A percentile compares a stretch with the other conserved stretches of the same genome.
Evolutionary conservation across 2,888 invertebrate species (phyloP).

Genomic region (Sepioteuthis lessoniana): DNA sequence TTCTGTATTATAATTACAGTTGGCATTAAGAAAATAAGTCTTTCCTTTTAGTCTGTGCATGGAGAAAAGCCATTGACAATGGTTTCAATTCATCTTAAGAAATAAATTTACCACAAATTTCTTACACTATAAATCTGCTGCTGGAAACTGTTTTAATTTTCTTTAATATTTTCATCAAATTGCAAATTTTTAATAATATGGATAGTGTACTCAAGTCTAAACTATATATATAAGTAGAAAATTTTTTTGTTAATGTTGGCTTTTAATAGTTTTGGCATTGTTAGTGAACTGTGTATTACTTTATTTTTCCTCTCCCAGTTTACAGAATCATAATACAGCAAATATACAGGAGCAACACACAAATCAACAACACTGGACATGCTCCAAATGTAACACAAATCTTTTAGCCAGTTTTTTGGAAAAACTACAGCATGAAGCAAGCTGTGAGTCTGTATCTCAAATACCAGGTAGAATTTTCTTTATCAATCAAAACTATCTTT

Average conservation of each 20-base stretch:
- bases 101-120: too few relatives aligned
- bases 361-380: slow-evolving; percentile 82
- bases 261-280: too few relatives aligned
- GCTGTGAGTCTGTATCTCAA: slow-evolving; percentile 72
- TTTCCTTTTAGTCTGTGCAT: too few relatives aligned
- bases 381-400: slow-evolving; percentile 82
- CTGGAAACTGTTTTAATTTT: too few relatives aligned
- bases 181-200: not conserved
- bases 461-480: not conserved
- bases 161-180: not conserved
- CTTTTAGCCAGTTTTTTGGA: slow-evolving; percentile 82
- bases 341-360: slow-evolving; percentile 69
- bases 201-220: not conserved
- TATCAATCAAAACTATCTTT: not conserved
- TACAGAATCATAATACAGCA: slow-evolving; percentile 64
- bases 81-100: too few relatives aligned
- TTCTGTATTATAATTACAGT: too few relatives aligned
- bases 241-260: not conserved
- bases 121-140: too few relatives aligned
- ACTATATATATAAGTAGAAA: not conserved
- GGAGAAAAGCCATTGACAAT: too few relatives aligned
- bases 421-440: slow-evolving; percentile 83
- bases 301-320: not conserved
- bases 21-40: too few relatives aligned
- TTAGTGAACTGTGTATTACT: too few relatives aligned